Conservation (phyloP, 2,888 invertebrate genomes). For the Auanema freiburgensis region DNA sequence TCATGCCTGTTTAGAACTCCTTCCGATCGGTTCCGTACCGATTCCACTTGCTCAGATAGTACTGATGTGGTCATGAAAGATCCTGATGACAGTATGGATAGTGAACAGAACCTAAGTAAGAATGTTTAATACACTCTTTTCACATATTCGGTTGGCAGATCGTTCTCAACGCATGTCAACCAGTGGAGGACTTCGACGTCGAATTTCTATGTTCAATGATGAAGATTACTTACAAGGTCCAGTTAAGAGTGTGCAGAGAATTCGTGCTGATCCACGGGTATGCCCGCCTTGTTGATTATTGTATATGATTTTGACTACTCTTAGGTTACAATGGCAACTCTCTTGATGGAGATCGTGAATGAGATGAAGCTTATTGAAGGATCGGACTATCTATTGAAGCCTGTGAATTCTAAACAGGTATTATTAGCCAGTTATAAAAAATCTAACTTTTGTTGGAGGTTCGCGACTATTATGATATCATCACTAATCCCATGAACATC, state of each 20-base stretch:
- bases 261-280: slow-evolving; percentile 92
- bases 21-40: slow-evolving; percentile 10
- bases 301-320: neutral
- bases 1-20: slow-evolving; percentile 3
- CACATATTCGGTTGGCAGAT: slow-evolving; percentile 1
- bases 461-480: slow-evolving; percentile 89
- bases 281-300: slow-evolving; percentile 49
- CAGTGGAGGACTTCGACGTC: slow-evolving; percentile 28
- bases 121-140: neutral
- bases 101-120: neutral
- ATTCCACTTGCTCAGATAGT: slow-evolving; percentile 7
- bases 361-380: slow-evolving; percentile 89
- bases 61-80: slow-evolving; percentile 8
- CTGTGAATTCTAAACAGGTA: slow-evolving; percentile 81
- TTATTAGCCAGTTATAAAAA: no score
- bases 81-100: slow-evolving; percentile 8
- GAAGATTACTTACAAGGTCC: slow-evolving; percentile 62
- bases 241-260: slow-evolving; percentile 78
- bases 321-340: slow-evolving; percentile 48
- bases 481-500: slow-evolving; percentile 92
- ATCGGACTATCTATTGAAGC: slow-evolving; percentile 83
- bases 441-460: slow-evolving; percentile 68
- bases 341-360: slow-evolving; percentile 53
- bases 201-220: slow-evolving; percentile 46
- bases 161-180: slow-evolving; percentile 23